Evolutionary conservation across 2,888 invertebrate species (phyloP), one percentile per base, ranked within the genome.

Genomic region (Macrophya alboannulata): DNA sequence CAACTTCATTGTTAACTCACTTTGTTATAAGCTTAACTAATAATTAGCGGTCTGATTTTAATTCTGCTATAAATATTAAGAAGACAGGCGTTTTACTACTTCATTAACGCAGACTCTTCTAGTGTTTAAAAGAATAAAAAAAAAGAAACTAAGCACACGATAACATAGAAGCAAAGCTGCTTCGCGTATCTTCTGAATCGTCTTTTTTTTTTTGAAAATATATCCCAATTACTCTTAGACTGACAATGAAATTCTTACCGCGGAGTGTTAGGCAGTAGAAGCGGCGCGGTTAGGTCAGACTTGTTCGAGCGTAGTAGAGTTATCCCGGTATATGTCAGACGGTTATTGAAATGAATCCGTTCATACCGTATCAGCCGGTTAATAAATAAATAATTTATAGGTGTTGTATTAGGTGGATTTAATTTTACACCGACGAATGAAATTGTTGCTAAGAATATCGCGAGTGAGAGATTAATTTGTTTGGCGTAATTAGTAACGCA

Each of bases 331-430:
- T 43, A 9, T 12, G 72, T 45, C 45, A 74, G 72, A n/a, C 43
- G 21, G n/a, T 45, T 43, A 74, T 74, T 74, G 12, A 74, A 74
- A 43, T 74, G 43, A 45, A 74, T 43, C 5, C 43, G 17, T 74
- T 45, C 72, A 17, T 8, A 71, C 71, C 40, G 71, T 3, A 37
- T 40, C 71, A 45, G 72, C 21, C 72, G 45, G 72, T 45, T 31
- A 45, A 43, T 74, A 12, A 45, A 21, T 74, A 17, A 45, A 45
- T 74, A 21, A 74, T 21, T 74, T 25, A 12, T 21, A 45, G 21
- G 2, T 21, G 45, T 43, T 45, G 40, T 74, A n/a, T 74, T 74
- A 43, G 45, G 12, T 43, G 21, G 8, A 12, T 25, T 74, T 45
- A 37, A 68, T 68, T n/a, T n/a, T n/a, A n/a, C n/a, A n/a, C 8